phyloP scores from a whole-genome alignment of 2,113 vertebrate species.

The Todiramphus chloris region DNA sequence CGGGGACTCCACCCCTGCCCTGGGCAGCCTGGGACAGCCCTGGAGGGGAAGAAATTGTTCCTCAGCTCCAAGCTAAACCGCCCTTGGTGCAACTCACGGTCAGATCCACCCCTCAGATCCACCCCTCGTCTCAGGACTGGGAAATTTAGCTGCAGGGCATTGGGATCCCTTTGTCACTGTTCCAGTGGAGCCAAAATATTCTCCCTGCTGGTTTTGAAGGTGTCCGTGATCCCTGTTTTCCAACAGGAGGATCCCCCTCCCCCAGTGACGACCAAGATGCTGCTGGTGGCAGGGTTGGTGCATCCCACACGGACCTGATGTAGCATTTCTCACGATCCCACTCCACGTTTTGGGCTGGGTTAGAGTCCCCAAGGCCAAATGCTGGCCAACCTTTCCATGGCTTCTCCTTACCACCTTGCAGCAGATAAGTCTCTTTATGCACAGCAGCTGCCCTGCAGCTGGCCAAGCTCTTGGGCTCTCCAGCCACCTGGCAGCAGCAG shows the following conservation, averaged over 20 bases:
- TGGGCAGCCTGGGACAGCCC: no score
- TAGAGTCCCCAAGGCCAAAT: neutral
- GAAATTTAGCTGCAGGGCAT: neutral
- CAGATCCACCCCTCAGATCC: neutral
- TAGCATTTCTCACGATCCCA: neutral
- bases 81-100: no score
- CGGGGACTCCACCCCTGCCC: no score
- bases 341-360: neutral
- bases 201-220: neutral
- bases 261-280: fast-evolving
- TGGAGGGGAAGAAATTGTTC: no score
- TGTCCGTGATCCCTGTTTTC: neutral
- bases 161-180: fast-evolving
- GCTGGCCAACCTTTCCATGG: fast-evolving
- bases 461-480: neutral
- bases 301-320: neutral
- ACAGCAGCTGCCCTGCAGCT: neutral
- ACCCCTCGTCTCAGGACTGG: neutral
- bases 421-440: neutral
- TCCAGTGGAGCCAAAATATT: neutral
- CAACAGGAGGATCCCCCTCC: neutral
- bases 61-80: no score
- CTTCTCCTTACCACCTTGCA: neutral
- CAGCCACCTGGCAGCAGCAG: neutral
- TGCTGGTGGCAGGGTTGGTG: neutral